These are phyloP conservation scores for Ophion ventricosus DNA, from an alignment of 2,888 invertebrate species.

Conservation along the genomic window DNA sequence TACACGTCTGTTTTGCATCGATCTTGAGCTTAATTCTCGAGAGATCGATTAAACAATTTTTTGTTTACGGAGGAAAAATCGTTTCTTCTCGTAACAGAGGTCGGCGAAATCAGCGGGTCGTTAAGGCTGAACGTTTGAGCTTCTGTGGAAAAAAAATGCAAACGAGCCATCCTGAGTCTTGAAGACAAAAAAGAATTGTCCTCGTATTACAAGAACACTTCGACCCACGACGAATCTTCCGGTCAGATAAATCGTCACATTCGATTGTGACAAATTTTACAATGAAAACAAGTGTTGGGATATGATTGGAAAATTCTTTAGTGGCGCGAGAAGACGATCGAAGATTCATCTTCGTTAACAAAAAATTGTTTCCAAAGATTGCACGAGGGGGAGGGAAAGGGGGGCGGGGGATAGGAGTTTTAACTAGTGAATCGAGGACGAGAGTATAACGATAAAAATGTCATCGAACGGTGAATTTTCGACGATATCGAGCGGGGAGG, in stretches of 20 bases:
- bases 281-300: slow-evolving; percentile 44
- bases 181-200: background rate
- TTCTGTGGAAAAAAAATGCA: background rate
- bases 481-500: slow-evolving; percentile 81
- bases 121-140: background rate
- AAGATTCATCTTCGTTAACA: slow-evolving; percentile 34
- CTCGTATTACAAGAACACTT: too few species aligned
- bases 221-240: too few species aligned
- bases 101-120: background rate
- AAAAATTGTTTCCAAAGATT: background rate
- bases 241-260: too few species aligned
- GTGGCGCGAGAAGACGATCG: slow-evolving; percentile 63
- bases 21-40: background rate
- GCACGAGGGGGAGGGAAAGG: background rate
- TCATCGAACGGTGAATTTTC: slow-evolving; percentile 82
- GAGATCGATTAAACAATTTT: too few species aligned
- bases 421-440: background rate
- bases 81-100: too few species aligned
- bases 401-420: too few species aligned
- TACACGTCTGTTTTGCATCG: background rate
- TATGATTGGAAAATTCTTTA: slow-evolving; percentile 59
- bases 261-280: background rate
- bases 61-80: too few species aligned
- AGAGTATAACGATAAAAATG: slow-evolving; percentile 68
- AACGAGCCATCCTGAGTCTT: background rate